phyloP scores from a whole-genome alignment of 1,140 invertebrate species.

The Brachionus rotundiformis region DNA sequence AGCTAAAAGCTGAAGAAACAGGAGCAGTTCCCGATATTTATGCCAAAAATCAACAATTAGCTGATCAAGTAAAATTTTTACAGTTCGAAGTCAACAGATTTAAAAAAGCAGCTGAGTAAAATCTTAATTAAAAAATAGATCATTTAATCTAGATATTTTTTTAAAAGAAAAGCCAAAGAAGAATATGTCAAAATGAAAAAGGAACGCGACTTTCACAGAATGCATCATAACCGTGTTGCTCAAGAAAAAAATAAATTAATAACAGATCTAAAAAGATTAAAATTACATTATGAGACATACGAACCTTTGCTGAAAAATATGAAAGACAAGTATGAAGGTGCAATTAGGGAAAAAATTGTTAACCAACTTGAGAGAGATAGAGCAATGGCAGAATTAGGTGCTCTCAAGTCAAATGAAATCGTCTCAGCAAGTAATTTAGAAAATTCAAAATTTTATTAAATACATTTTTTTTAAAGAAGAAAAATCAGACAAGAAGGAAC shows the following conservation, averaged over 20 bases:
- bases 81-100: constrained; percentile 60
- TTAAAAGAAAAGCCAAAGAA: constrained; percentile 62
- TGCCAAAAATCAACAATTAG: constrained; percentile 60
- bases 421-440: constrained; percentile 29
- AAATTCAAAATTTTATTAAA: not conserved
- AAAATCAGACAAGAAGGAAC: constrained; percentile 47
- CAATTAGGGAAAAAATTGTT: constrained; percentile 10
- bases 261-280: constrained; percentile 53
- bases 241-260: constrained; percentile 65
- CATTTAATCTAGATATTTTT: constrained; percentile 15
- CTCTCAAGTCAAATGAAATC: not conserved
- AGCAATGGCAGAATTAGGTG: constrained; percentile 1
- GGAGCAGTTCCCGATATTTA: constrained; percentile 63
- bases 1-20: constrained; percentile 59
- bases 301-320: constrained; percentile 46
- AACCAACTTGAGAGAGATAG: constrained; percentile 44
- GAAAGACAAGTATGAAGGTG: constrained; percentile 36
- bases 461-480: constrained; percentile 7
- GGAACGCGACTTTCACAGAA: constrained; percentile 64
- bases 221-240: constrained; percentile 64
- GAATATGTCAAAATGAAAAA: constrained; percentile 63
- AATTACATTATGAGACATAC: constrained; percentile 27
- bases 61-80: constrained; percentile 61
- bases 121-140: constrained; percentile 19
- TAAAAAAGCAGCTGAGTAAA: constrained; percentile 62